Evolutionary conservation across 2,797 vertebrate species (phyloP).

Genomic region (Poecilia gillii): DNA sequence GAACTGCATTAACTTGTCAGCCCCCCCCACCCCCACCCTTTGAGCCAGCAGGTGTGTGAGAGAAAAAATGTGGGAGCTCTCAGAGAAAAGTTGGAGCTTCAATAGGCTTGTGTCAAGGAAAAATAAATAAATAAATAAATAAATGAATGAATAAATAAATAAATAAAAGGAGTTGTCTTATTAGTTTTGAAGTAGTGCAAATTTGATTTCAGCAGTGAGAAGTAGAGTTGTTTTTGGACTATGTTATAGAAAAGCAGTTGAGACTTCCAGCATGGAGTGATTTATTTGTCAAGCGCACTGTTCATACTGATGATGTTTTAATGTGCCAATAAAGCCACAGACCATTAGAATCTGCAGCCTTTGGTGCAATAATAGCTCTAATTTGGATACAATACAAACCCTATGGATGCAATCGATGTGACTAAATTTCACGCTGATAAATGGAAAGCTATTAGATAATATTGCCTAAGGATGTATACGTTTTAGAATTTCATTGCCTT

Average conservation of each 20-base stretch:
- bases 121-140: background rate
- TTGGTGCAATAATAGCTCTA: conserved; percentile 22
- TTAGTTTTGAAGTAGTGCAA: conserved; percentile 23
- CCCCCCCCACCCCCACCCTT: conserved; percentile 27
- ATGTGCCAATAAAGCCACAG: conserved; percentile 42
- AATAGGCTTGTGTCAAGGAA: conserved; percentile 32
- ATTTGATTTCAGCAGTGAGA: conserved; percentile 5
- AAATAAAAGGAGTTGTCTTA: conserved; percentile 24
- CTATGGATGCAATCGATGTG: conserved; percentile 27
- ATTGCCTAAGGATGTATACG: conserved; percentile 9
- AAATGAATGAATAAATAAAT: too few species aligned
- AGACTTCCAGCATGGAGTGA: conserved; percentile 21
- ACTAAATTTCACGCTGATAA: conserved; percentile 15
- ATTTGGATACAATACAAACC: conserved; percentile 22
- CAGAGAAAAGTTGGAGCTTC: conserved; percentile 8
- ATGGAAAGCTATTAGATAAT: conserved; percentile 10
- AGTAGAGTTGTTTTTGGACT: conserved; percentile 8
- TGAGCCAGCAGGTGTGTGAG: conserved; percentile 56
- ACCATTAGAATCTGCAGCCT: conserved; percentile 32
- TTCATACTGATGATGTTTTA: conserved; percentile 35
- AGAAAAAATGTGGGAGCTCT: conserved; percentile 12
- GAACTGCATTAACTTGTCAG: conserved; percentile 67
- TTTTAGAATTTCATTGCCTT: background rate
- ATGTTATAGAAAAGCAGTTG: background rate
- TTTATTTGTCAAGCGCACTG: conserved; percentile 10